phyloP scores from a whole-genome alignment of 2,888 invertebrate species.

The Lycia hirtaria region DNA sequence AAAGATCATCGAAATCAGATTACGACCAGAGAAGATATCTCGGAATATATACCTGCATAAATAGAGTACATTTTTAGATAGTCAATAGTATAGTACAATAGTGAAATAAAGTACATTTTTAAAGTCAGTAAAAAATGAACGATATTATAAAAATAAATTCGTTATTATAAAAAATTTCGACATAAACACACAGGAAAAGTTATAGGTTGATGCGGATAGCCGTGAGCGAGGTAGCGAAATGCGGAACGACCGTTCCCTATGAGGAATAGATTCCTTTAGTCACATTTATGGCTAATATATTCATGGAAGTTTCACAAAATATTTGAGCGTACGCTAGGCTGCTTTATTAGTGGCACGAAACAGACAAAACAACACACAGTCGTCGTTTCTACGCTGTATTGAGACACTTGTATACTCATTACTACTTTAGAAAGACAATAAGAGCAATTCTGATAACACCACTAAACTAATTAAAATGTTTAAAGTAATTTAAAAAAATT shows the following conservation, averaged over 20 bases:
- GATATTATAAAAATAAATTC: slow-evolving; percentile 1
- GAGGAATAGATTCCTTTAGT: slow-evolving; percentile 80
- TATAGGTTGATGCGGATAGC: slow-evolving; percentile 21
- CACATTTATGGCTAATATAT: slow-evolving; percentile 86
- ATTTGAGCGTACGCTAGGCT: slow-evolving; percentile 70
- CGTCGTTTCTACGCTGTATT: slow-evolving; percentile 56
- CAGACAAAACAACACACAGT: slow-evolving; percentile 60
- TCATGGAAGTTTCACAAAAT: slow-evolving; percentile 84
- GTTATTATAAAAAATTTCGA: background rate
- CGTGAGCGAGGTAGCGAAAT: slow-evolving; percentile 33
- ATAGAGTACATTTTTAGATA: no score
- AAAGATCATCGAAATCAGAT: no score
- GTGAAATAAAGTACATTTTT: no score
- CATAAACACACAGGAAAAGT: slow-evolving; percentile 3
- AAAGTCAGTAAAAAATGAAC: no score
- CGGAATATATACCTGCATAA: no score
- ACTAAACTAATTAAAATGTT: no score
- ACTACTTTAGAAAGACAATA: slow-evolving; percentile 47
- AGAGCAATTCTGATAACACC: no score
- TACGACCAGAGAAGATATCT: no score
- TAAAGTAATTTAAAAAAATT: no score
- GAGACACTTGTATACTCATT: slow-evolving; percentile 50
- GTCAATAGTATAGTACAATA: no score
- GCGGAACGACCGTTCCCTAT: slow-evolving; percentile 48
- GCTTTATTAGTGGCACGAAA: slow-evolving; percentile 67